Percentiles rank a stretch among this genome's conserved stretches.
Evolutionary conservation across 2,888 invertebrate genomes (phyloP).

Genomic region (Dicycla oo): DNA sequence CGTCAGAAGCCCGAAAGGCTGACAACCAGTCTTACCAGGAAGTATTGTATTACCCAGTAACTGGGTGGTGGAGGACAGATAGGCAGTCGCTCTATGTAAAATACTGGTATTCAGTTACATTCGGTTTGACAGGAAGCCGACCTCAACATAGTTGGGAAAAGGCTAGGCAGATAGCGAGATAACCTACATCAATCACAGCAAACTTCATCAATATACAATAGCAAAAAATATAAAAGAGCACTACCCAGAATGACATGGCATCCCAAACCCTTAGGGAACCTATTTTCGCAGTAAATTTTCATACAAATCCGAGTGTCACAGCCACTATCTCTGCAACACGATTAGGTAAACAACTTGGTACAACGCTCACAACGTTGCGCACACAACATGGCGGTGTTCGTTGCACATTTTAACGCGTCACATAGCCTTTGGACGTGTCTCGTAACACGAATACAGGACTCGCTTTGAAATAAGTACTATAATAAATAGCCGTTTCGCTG

Average conservation of each 20-base stretch:
- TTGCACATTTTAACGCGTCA: constrained; percentile 49
- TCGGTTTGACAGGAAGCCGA: too few species aligned
- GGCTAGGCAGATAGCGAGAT: too few species aligned
- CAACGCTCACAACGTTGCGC: constrained; percentile 24
- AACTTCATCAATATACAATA: constrained; percentile 1
- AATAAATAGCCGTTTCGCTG: too few species aligned
- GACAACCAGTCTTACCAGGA: too few species aligned
- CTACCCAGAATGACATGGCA: not conserved
- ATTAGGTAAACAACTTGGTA: constrained; percentile 51
- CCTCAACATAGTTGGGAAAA: too few species aligned
- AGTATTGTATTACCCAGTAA: too few species aligned
- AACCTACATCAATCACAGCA: not conserved
- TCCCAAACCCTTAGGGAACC: constrained; percentile 14
- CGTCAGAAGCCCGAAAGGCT: too few species aligned
- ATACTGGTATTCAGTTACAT: too few species aligned
- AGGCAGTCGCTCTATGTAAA: too few species aligned
- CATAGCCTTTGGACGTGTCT: constrained; percentile 44
- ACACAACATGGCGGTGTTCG: constrained; percentile 31
- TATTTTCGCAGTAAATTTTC: constrained; percentile 52
- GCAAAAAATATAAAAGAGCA: not conserved
- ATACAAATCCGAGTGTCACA: constrained; percentile 45
- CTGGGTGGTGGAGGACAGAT: too few species aligned
- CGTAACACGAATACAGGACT: not conserved
- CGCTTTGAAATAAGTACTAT: too few species aligned
- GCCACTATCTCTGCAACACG: constrained; percentile 38